Evolutionary conservation across 2,888 invertebrate genomes (phyloP).

Genomic region (Andricus quercusramuli): DNA sequence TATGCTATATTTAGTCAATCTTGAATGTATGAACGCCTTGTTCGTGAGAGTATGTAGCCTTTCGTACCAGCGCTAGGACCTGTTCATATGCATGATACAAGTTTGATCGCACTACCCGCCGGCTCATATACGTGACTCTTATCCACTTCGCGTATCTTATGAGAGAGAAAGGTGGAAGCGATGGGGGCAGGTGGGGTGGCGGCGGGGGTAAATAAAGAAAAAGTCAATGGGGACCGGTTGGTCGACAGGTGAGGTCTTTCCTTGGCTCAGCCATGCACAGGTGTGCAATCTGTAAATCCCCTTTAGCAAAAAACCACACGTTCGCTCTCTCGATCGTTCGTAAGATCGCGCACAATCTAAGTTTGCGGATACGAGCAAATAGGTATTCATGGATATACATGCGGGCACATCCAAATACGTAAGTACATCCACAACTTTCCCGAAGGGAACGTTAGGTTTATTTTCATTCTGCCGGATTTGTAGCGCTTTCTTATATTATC

Average conservation of each 20-base stretch:
- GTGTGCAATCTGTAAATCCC: constrained; percentile 76
- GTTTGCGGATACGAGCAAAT: constrained; percentile 24
- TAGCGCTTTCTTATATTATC: constrained; percentile 24
- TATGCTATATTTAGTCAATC: constrained; percentile 59
- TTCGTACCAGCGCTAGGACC: not conserved
- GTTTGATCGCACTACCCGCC: constrained; percentile 26
- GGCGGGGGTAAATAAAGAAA: constrained; percentile 71
- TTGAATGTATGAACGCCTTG: constrained; percentile 37
- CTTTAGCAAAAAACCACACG: constrained; percentile 70
- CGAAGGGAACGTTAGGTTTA: constrained; percentile 32
- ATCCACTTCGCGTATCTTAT: constrained; percentile 61
- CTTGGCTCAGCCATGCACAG: constrained; percentile 72
- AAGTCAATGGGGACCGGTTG: constrained; percentile 77
- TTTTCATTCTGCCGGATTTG: not conserved
- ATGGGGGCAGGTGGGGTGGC: constrained; percentile 52
- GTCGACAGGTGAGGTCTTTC: constrained; percentile 77
- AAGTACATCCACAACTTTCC: constrained; percentile 40
- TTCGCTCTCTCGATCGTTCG: constrained; percentile 57
- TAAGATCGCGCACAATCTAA: constrained; percentile 48
- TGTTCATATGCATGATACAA: constrained; percentile 37
- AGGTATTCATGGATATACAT: constrained; percentile 25
- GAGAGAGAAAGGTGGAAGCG: constrained; percentile 57
- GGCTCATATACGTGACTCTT: constrained; percentile 49
- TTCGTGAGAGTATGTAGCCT: constrained; percentile 27
- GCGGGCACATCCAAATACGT: constrained; percentile 28